Evolutionary conservation across 2,797 vertebrate genomes (phyloP).

Genomic region (Trachurus trachurus): DNA sequence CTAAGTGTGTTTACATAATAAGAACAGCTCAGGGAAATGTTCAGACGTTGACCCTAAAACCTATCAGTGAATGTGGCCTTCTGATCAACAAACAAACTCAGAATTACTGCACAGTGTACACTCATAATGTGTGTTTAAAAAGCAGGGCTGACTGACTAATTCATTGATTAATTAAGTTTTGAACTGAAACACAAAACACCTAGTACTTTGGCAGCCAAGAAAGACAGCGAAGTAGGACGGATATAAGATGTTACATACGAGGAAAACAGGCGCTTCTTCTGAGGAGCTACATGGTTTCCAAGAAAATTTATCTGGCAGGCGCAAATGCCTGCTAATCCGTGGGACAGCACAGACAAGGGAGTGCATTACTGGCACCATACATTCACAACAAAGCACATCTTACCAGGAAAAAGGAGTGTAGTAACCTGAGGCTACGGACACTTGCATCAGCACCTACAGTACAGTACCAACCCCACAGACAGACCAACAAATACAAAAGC

Average conservation of each 20-base stretch:
- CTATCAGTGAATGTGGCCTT: no score
- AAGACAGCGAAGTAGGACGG: background rate
- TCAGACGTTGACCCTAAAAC: no score
- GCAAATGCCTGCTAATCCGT: background rate
- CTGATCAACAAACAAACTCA: background rate
- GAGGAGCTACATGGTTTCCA: background rate
- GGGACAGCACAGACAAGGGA: background rate
- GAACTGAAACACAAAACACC: background rate
- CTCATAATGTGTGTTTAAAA: background rate
- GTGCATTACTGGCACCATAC: background rate
- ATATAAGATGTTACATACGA: background rate
- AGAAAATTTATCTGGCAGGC: background rate
- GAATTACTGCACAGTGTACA: background rate
- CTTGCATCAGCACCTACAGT: constrained; percentile 6
- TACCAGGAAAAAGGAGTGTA: background rate
- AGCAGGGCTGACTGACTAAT: background rate
- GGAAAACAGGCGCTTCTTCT: background rate
- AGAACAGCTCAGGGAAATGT: no score
- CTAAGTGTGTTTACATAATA: no score
- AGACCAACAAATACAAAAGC: constrained; percentile 42
- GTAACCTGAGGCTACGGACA: constrained; percentile 42
- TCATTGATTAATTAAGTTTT: background rate
- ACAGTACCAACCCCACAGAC: background rate
- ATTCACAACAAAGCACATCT: background rate
- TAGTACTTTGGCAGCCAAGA: background rate